Percentiles rank a stretch among this genome's conserved stretches.
Evolutionary conservation across 2,797 vertebrate species (phyloP).

Genomic region (Delichon dasypus): DNA sequence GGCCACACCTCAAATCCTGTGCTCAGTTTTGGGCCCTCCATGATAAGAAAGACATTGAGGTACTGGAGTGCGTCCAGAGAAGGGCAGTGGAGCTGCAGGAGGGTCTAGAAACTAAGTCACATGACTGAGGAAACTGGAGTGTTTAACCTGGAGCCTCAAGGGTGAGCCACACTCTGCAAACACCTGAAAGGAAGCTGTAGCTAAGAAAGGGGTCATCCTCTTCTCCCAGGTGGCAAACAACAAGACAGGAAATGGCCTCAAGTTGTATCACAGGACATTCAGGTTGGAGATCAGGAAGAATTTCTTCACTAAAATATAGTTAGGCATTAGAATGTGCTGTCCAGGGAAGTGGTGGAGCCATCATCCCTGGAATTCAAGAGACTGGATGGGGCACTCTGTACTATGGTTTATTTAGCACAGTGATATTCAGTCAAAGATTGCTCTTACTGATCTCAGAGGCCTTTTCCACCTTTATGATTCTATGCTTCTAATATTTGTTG

Average conservation of each 20-base stretch:
- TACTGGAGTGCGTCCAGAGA: rapidly evolving
- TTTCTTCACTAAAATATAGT: neutral
- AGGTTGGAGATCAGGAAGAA: neutral
- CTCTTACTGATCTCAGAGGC: neutral
- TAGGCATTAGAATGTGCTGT: rapidly evolving
- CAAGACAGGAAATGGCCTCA: neutral
- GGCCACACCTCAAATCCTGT: neutral
- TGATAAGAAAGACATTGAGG: neutral
- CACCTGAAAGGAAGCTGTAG: too few relatives aligned
- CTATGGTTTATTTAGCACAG: neutral
- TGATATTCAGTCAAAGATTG: neutral
- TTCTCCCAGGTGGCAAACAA: neutral
- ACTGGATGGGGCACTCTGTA: neutral
- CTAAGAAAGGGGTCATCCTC: neutral
- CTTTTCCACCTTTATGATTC: neutral
- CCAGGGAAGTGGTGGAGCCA: neutral
- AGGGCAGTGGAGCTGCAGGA: neutral
- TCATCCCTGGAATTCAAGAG: neutral
- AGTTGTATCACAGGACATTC: neutral
- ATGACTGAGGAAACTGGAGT: neutral
- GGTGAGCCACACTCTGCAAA: neutral
- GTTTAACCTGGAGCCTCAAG: neutral
- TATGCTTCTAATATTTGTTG: neutral
- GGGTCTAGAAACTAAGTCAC: neutral
- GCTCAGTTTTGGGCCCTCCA: neutral